Evolutionary conservation across 2,888 invertebrate genomes (phyloP).

Genomic region (Tetragonisca angustula): DNA sequence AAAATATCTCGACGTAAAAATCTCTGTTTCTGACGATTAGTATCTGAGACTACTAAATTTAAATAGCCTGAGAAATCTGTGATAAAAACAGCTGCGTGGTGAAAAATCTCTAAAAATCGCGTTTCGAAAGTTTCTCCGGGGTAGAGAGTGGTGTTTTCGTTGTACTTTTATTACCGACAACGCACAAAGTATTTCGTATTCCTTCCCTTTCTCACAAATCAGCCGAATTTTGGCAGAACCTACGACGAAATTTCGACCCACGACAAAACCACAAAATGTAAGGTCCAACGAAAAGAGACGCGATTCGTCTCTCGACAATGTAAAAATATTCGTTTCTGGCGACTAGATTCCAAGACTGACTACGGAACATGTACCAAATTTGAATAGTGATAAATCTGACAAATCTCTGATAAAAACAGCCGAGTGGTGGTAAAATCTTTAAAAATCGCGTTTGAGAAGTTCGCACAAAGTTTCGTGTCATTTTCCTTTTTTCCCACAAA

Average conservation of each 20-base stretch:
- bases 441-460: too few species aligned
- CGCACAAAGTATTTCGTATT: background rate
- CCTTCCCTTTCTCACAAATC: background rate
- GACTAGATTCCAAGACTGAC: too few species aligned
- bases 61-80: background rate
- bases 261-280: background rate
- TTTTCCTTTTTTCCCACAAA: background rate
- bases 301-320: too few species aligned
- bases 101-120: background rate
- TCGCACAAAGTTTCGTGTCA: too few species aligned
- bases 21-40: too few species aligned
- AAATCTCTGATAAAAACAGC: too few species aligned
- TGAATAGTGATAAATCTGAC: too few species aligned
- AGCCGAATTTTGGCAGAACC: background rate
- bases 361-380: too few species aligned
- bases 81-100: background rate
- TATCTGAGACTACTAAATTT: background rate
- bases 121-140: background rate
- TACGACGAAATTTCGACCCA: too few species aligned
- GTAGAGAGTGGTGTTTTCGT: background rate
- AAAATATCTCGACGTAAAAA: background rate
- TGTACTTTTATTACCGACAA: background rate
- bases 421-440: too few species aligned
- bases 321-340: too few species aligned
- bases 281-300: slow-evolving; percentile 17